Base-by-base conservation (phyloP, 1,140 invertebrate genomes). In the Drosophila truncata region DNA sequence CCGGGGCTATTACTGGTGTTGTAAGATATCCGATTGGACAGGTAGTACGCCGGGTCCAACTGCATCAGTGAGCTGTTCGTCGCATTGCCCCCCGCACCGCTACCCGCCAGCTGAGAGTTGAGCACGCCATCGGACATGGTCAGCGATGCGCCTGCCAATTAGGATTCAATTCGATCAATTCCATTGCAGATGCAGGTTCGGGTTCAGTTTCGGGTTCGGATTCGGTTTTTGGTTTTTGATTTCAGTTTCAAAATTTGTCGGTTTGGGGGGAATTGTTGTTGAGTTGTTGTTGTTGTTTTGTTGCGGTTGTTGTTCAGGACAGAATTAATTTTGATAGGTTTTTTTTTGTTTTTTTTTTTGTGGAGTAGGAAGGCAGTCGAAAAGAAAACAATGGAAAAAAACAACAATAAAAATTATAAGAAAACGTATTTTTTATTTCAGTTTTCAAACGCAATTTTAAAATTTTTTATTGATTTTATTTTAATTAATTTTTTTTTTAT, bases 11-110 rank as follows among this genome's bases (percentile, higher is more conserved):
- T 92, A 92, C 91, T 92, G 81, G 91, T 82, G 81, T 80, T 91
- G 71, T 91, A 92, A 33, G 84, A 20, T 78, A 91, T 91, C 91
- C 91, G 91, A 92, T 82, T 92, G 87, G 85, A 62, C 80, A 92
- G 39, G 88, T 76, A 92, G 84, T 82, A 92, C 72, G 65, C 57
- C 67, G 84, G 55, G 9, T 92, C 91, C 86, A 92, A 80, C 50
- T 87, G 85, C 60, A 92, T 75, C 71, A 91, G 61, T 74, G 91
- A 63, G 78, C 82, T 92, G 67, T 84, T 73, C 49, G 85, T 49
- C 76, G 65, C 52, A 60, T 87, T 87, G 72, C 71, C 80, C 60
- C 84, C 78, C 47, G 76, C 73, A 61, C 69, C 84, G 77, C 70
- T 79, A 64, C 65, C 74, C 50, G 72, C 54, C 78, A 86, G 78